Conservation (phyloP, 2,797 vertebrate species). For the Darevskia nairensis region DNA sequence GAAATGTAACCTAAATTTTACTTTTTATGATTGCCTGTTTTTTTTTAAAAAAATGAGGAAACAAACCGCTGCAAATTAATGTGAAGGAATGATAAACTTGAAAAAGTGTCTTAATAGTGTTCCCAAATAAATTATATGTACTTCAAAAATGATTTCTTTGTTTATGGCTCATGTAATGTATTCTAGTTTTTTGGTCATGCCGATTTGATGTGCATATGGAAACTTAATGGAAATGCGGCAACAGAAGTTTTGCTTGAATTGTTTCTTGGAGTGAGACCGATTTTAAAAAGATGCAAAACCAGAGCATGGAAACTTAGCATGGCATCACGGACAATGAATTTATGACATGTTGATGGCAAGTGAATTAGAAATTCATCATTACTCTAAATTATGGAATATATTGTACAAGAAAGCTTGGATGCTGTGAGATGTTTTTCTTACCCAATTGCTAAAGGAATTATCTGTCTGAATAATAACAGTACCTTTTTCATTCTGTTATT, state of each 20-base stretch:
- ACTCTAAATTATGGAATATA: conserved; percentile 28
- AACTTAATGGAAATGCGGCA: conserved; percentile 30
- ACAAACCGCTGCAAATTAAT: neutral
- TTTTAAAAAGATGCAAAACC: conserved; percentile 30
- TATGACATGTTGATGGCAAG: neutral
- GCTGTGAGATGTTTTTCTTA: neutral
- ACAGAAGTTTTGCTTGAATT: conserved; percentile 43
- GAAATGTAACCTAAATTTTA: neutral
- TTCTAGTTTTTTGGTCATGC: conserved; percentile 11
- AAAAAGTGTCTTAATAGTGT: neutral
- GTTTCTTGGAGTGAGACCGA: conserved; percentile 10
- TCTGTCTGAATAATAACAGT: conserved; percentile 11
- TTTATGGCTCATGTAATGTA: neutral
- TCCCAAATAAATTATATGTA: neutral
- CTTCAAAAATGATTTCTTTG: neutral
- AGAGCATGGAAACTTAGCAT: conserved; percentile 15
- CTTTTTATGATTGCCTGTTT: neutral
- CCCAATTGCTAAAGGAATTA: neutral
- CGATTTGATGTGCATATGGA: neutral
- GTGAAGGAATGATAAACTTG: neutral
- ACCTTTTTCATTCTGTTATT: conserved; percentile 9
- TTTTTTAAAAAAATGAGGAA: neutral
- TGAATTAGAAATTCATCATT: conserved; percentile 23
- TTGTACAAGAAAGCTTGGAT: neutral
- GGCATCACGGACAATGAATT: conserved; percentile 20